Evolutionary conservation across 2,797 vertebrate genomes (phyloP), one percentile per base, ranked within the genome.

Genomic region (Tapera naevia): DNA sequence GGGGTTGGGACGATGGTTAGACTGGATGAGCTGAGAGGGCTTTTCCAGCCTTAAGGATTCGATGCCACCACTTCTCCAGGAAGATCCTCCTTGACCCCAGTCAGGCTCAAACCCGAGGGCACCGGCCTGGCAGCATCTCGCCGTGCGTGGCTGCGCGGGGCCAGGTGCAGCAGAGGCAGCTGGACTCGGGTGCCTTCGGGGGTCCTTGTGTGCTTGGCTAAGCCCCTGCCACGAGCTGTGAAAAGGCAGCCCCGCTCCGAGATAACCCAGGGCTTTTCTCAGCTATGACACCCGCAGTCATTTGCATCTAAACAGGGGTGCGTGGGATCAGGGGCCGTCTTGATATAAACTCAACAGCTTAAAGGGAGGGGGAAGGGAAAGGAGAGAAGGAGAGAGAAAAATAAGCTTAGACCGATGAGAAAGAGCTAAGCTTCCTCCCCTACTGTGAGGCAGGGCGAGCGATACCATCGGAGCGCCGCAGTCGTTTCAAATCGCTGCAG

Each of bases 381-480:
- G 60, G 94, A 96, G 96, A 91, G 94, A 95, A 69, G 94, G 95
- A 96, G 93, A 98, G 98, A 98, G 98, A 98, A 98, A 99, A 99
- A 99, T 99, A 98, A 98, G 98, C 98, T 98, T 98, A 98, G 98
- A 98, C 96, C 96, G 97, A 98, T 98, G 98, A 97, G 98, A 98
- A 99, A 98, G 98, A 98, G 98, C 98, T 98, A 98, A 98, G 98
- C 98, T 98, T 98, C 98, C 97, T 98, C 99, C 99, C 99, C 99
- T 98, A 98, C 99, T 99, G 99, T 98, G 99, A 98, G 97, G 98
- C 98, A 98, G 98, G 98, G 98, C 98, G 98, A 98, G 98, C 97
- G 98, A 97, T 97, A 97, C 95, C 94, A 65, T 95, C 96, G 86
- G 97, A 62, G 96, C 97, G 93, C 97, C 50, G 97, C 96, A 96